phyloP scores from a whole-genome alignment of 2,888 invertebrate genomes.

The Macrophya annulata region DNA sequence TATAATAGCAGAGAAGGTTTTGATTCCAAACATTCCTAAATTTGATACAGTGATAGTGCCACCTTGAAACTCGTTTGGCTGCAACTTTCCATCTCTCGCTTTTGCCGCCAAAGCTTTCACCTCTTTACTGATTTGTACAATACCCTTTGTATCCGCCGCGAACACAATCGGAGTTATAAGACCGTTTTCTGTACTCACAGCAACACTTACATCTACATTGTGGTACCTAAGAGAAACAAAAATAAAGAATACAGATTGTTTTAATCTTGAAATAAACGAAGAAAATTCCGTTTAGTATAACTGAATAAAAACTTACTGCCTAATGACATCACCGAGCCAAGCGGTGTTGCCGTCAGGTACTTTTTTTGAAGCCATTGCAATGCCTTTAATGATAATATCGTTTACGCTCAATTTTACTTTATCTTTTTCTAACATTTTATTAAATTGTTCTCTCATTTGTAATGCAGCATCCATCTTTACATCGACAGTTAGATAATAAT shows the following conservation, averaged over 20 bases:
- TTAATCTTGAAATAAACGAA: not conserved
- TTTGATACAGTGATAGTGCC: constrained; percentile 98
- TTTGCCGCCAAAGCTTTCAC: constrained; percentile 91
- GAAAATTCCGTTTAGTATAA: not conserved
- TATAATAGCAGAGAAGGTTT: constrained; percentile 95
- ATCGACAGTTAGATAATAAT: constrained; percentile 96
- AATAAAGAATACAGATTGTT: not conserved
- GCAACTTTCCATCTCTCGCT: constrained; percentile 93
- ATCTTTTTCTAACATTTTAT: constrained; percentile 89
- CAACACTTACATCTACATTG: constrained; percentile 97
- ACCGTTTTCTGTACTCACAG: constrained; percentile 97
- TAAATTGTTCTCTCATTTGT: constrained; percentile 88
- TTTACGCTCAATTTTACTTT: constrained; percentile 95
- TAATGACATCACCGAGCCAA: constrained; percentile 96
- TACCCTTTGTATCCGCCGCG: constrained; percentile 94
- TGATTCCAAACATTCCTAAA: constrained; percentile 96
- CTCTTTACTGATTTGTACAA: constrained; percentile 90
- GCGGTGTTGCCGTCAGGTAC: constrained; percentile 97
- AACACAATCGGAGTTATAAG: constrained; percentile 98
- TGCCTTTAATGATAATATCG: constrained; percentile 97
- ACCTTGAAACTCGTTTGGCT: constrained; percentile 97
- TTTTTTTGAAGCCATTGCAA: constrained; percentile 92
- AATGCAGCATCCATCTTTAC: constrained; percentile 90
- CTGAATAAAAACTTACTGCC: constrained; percentile 87
- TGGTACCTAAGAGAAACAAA: constrained; percentile 84